Evolutionary conservation across 2,113 vertebrate species (phyloP).

Genomic region (Gymnogyps californianus): DNA sequence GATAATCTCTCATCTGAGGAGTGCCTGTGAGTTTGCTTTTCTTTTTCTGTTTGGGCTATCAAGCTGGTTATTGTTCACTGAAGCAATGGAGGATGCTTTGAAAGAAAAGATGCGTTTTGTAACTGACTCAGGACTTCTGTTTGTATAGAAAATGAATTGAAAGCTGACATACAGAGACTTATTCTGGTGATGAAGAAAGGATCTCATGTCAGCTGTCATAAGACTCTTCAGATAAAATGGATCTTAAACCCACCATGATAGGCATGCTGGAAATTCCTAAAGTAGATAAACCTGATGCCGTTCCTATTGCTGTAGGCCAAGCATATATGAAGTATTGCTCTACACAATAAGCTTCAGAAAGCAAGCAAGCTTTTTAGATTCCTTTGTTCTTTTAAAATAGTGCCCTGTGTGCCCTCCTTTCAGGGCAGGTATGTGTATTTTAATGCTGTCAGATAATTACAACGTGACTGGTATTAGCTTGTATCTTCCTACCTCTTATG

Average conservation of each 20-base stretch:
- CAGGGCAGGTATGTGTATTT: not conserved
- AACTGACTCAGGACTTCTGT: not conserved
- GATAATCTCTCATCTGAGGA: not conserved
- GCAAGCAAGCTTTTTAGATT: not conserved
- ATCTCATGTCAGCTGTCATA: not conserved
- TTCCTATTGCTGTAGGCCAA: not conserved
- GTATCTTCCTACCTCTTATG: not conserved
- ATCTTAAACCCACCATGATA: not conserved
- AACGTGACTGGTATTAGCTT: rapidly evolving
- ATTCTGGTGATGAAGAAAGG: not conserved
- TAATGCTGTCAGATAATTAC: not conserved
- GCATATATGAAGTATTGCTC: not conserved
- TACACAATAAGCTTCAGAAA: not conserved
- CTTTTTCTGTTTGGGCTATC: not conserved
- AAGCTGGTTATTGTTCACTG: not conserved
- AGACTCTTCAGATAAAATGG: not conserved
- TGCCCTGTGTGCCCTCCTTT: not conserved
- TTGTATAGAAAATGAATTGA: slow-evolving; percentile 36
- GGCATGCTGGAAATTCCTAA: not conserved
- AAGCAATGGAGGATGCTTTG: not conserved
- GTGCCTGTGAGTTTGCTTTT: not conserved
- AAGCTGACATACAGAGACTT: slow-evolving; percentile 15
- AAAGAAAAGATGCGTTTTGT: not conserved
- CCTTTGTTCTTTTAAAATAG: not conserved
- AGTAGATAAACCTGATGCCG: not conserved